Evolutionary conservation across 2,113 vertebrate genomes (phyloP).

Genomic region (Machaerirhynchus nigripectus): DNA sequence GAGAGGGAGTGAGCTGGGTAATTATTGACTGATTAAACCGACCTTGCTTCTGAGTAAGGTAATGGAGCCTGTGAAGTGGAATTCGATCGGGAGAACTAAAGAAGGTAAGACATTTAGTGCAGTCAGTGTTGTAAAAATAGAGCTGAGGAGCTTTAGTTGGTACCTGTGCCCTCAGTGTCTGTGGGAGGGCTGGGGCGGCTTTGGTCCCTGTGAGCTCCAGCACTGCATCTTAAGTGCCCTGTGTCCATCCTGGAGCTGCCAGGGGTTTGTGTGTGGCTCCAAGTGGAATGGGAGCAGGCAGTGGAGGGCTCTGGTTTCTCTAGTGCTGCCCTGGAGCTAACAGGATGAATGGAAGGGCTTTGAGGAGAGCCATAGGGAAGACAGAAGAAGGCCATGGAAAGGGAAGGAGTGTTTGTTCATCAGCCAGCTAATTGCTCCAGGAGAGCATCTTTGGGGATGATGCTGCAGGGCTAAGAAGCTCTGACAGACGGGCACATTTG

Average conservation of each 20-base stretch:
- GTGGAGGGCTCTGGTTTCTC: not conserved
- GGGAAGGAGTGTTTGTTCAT: not conserved
- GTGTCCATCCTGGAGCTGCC: not conserved
- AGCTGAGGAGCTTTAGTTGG: not conserved
- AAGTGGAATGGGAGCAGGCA: fast-evolving
- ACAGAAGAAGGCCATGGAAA: not conserved
- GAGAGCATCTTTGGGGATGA: not conserved
- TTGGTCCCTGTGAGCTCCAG: not conserved
- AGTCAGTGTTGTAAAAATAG: not conserved
- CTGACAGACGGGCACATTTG: not conserved
- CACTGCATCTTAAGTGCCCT: not conserved
- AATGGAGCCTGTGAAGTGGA: not conserved
- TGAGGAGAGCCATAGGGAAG: not conserved
- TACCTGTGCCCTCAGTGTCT: not conserved
- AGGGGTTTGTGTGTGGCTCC: not conserved
- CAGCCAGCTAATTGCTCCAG: not conserved
- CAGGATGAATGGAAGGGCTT: not conserved
- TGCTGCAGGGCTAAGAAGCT: not conserved
- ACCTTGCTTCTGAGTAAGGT: constrained; percentile 10
- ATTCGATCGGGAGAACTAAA: not conserved
- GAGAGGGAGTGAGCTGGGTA: not conserved
- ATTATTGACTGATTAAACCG: not conserved
- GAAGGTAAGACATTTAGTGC: not conserved
- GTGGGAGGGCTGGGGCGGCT: not conserved
- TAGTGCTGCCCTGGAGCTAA: not conserved